Evolutionary conservation across 2,888 invertebrate genomes (phyloP).

Genomic region (Parnassius glacialis): DNA sequence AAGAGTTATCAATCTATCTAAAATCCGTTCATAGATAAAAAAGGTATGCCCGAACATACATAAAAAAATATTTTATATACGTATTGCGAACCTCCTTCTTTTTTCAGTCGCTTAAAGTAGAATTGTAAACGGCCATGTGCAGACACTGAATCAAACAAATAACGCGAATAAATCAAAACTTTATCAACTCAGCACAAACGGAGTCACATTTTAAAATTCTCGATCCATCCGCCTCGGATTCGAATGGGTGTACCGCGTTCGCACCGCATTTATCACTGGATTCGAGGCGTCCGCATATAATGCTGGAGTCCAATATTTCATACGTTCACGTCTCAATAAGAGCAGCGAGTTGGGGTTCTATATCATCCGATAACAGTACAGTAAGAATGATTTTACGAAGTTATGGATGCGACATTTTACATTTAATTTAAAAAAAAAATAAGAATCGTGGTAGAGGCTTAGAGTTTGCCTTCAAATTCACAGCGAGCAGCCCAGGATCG

Average conservation of each 20-base stretch:
- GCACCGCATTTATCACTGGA: slow-evolving; percentile 68
- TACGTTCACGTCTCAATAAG: slow-evolving; percentile 62
- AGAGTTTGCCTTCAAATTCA: no score
- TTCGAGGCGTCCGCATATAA: slow-evolving; percentile 45
- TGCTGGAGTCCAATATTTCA: slow-evolving; percentile 57
- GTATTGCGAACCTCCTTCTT: not conserved
- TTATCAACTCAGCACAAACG: slow-evolving; percentile 28
- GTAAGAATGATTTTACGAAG: slow-evolving; percentile 20
- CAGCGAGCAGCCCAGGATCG: no score
- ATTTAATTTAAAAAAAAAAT: not conserved
- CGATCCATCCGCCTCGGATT: slow-evolving; percentile 38
- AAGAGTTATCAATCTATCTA: not conserved
- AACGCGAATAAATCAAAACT: slow-evolving; percentile 28
- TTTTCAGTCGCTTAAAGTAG: no score
- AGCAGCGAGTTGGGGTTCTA: slow-evolving; percentile 42
- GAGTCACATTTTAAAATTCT: slow-evolving; percentile 44
- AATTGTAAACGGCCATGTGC: not conserved
- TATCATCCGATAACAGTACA: slow-evolving; percentile 43
- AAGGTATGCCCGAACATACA: no score
- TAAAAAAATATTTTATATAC: not conserved
- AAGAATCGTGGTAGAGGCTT: no score
- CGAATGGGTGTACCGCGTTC: slow-evolving; percentile 50
- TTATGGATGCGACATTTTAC: slow-evolving; percentile 27
- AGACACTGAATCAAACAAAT: slow-evolving; percentile 7
- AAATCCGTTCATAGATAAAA: not conserved